Evolutionary conservation across 2,797 vertebrate genomes (phyloP).

Genomic region (Trachops cirrhosus): DNA sequence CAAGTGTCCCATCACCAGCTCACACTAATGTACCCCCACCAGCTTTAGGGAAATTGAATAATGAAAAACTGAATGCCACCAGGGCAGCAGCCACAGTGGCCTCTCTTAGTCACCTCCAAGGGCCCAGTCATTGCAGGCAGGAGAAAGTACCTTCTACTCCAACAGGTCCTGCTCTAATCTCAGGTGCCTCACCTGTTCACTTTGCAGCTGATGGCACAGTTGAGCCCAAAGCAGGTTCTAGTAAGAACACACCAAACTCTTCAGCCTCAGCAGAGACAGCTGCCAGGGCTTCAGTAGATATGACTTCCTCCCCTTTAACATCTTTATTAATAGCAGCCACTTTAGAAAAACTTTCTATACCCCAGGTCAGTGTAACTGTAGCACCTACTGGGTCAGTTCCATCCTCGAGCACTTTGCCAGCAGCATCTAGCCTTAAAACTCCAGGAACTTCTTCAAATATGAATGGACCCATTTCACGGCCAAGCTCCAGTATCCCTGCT

Average conservation of each 20-base stretch:
- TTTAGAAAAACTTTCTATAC: conserved; percentile 54
- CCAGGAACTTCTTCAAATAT: conserved; percentile 48
- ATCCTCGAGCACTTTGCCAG: conserved; percentile 6
- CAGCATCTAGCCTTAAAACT: conserved; percentile 77
- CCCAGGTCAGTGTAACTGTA: conserved; percentile 44
- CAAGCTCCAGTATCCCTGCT: conserved; percentile 89
- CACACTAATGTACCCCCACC: conserved; percentile 1
- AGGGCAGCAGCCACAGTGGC: not conserved
- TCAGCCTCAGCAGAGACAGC: conserved; percentile 10
- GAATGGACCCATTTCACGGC: conserved; percentile 77
- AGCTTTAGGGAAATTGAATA: conserved; percentile 37
- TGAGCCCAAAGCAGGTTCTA: not conserved
- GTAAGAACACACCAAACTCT: not conserved
- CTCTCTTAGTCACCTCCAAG: not conserved
- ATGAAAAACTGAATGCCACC: not conserved
- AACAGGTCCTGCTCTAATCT: conserved; percentile 6
- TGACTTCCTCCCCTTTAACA: not conserved
- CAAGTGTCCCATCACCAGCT: conserved; percentile 59
- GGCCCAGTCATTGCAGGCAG: not conserved
- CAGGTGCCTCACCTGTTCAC: conserved; percentile 14
- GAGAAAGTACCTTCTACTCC: conserved; percentile 50
- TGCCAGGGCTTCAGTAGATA: not conserved
- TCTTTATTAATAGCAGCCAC: conserved; percentile 46
- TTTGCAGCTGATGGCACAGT: not conserved
- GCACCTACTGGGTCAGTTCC: not conserved